These are phyloP conservation scores for Mormyrus lacerda DNA, from an alignment of 2,113 vertebrate species.

Conservation along the genomic window DNA sequence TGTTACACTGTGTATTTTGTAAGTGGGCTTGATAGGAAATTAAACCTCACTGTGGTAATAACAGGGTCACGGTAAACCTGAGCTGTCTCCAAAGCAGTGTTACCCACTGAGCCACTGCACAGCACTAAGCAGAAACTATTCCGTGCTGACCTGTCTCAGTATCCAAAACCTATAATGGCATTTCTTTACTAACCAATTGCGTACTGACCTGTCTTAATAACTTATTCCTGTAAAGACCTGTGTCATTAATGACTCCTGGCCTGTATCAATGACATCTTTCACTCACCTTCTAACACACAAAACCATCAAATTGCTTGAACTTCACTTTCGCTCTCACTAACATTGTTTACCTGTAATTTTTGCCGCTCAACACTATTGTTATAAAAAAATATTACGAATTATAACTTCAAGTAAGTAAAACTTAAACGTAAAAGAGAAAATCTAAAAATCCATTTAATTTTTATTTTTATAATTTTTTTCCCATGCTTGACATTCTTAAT, in stretches of 20 bases:
- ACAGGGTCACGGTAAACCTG: neutral
- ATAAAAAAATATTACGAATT: neutral
- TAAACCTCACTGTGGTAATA: too few species aligned
- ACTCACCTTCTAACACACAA: neutral
- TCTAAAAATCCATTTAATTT: neutral
- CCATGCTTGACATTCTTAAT: neutral
- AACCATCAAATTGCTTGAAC: neutral
- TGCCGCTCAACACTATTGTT: neutral
- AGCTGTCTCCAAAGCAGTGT: neutral
- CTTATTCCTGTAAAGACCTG: neutral
- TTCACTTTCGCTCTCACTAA: neutral
- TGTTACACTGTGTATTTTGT: too few species aligned
- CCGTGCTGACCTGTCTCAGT: neutral
- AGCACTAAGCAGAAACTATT: neutral
- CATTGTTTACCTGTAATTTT: neutral
- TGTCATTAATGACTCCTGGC: neutral
- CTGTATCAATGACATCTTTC: neutral
- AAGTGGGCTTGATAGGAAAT: too few species aligned
- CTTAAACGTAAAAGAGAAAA: neutral
- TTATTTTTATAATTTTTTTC: neutral
- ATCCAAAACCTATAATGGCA: neutral
- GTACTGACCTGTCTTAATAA: neutral
- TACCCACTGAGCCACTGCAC: neutral
- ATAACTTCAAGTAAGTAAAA: neutral
- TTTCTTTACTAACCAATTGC: neutral